Conservation (phyloP, 2,113 vertebrate genomes). For the Ibidorhyncha struthersii region DNA sequence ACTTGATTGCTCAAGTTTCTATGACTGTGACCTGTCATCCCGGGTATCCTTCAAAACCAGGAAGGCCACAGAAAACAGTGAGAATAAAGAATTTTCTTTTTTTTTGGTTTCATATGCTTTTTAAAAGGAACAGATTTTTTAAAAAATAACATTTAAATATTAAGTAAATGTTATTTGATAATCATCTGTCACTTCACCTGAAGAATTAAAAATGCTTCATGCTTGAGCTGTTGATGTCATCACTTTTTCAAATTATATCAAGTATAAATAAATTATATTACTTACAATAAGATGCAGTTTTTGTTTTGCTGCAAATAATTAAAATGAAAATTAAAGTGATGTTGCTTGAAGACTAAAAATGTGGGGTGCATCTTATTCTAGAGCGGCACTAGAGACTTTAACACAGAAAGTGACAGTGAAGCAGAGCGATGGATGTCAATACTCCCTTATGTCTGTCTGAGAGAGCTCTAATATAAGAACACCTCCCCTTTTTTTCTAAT, state of each 20-base stretch:
- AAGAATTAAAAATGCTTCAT: slow-evolving; percentile 68
- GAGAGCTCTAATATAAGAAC: neutral
- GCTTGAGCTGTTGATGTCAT: slow-evolving; percentile 63
- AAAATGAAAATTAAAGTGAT: slow-evolving; percentile 37
- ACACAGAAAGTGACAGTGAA: neutral
- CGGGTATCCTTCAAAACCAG: neutral
- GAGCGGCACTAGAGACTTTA: neutral
- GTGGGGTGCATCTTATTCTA: neutral
- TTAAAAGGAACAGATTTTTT: neutral
- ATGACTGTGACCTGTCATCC: neutral
- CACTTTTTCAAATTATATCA: slow-evolving; percentile 71
- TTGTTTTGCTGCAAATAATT: slow-evolving; percentile 69
- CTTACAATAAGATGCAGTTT: slow-evolving; percentile 71
- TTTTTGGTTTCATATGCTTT: neutral
- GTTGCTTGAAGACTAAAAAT: neutral
- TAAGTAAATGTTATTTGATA: slow-evolving; percentile 47
- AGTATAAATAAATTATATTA: slow-evolving; percentile 74
- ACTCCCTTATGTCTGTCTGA: neutral
- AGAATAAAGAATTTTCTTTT: neutral
- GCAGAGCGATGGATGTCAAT: neutral
- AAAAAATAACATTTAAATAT: slow-evolving; percentile 10
- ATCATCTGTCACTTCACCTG: slow-evolving; percentile 53
- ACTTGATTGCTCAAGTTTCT: neutral
- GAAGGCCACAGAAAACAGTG: neutral
- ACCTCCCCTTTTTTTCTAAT: neutral